Conservation (phyloP, 2,113 vertebrate genomes). For the Rhynchomys soricoides region DNA sequence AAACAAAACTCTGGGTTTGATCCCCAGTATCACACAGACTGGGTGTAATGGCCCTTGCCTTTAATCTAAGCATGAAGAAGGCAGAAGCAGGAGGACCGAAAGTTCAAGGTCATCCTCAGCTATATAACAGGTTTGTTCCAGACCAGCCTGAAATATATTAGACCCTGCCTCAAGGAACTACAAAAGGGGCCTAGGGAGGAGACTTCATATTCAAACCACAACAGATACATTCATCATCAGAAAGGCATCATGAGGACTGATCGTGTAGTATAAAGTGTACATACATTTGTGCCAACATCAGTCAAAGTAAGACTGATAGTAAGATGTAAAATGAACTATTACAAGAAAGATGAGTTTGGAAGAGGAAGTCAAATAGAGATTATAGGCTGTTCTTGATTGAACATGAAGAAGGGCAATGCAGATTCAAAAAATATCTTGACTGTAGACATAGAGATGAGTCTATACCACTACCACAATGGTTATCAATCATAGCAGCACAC, state of each 20-base stretch:
- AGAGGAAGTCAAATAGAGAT: constrained; percentile 43
- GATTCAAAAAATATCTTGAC: not conserved
- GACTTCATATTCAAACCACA: not conserved
- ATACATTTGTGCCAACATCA: constrained; percentile 27
- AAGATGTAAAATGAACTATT: not conserved
- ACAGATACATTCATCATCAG: not conserved
- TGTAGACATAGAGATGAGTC: not conserved
- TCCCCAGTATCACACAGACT: not conserved
- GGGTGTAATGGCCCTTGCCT: not conserved
- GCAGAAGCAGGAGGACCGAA: not conserved
- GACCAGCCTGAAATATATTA: not conserved
- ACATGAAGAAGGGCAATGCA: not conserved
- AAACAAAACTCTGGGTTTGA: not conserved
- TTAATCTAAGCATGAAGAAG: not conserved
- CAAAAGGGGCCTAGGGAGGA: not conserved
- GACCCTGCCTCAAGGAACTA: not conserved
- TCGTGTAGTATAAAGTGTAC: not conserved
- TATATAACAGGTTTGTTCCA: not conserved
- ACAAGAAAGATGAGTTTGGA: not conserved
- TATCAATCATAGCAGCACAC: not conserved
- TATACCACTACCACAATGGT: not conserved
- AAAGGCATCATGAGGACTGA: not conserved
- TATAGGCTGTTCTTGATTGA: not conserved
- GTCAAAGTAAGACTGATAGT: not conserved
- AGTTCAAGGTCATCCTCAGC: not conserved